Evolutionary conservation across 2,888 invertebrate species (phyloP), one percentile per base, ranked within the genome.

Genomic region (Acleris holmiana): DNA sequence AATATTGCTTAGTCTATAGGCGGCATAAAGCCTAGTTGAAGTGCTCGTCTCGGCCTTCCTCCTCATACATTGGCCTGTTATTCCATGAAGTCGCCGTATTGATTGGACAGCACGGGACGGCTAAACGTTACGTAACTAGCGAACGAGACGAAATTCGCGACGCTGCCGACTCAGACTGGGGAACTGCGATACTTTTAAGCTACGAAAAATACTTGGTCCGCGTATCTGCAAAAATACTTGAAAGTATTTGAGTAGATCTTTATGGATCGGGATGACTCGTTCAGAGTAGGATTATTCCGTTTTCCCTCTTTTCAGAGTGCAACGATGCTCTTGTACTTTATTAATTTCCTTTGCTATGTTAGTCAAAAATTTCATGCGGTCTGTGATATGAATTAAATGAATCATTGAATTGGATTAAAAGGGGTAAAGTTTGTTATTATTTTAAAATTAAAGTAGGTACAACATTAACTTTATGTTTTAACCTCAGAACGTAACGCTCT

Each of bases 1-100:
- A 41, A 41, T 47, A 40, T 17, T 49, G 57, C 23, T 63, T 18
- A 40, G 35, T 18, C 25, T 58, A 29, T 8, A 19, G 25, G 58
- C 58, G 58, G 53, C 48, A 58, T 6, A 15, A 51, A n/a, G 18
- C 23, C 41, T 59, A 48, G 58, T 29, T 53, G 48, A n/a, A 51
- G 46, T 62, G 44, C 77, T 79, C 71, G 71, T 77, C 75, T 73
- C 77, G 79, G 75, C 80, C 83, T 35, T 13, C 35, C 83, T 78
- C 76, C 77, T 76, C 80, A 86, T 87, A 85, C 89, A 80, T 86
- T 86, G 84, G 85, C 85, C 82, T 82, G 83, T 80, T 83, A 79
- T 79, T 81, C 80, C 81, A 83, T 79, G 82, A 82, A 85, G 85
- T 84, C 82, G 82, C 73, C 73, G 86, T 91, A 91, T 91, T 86